A percentile compares a stretch with the other conserved stretches of the same genome.
These are phyloP conservation scores for Trachelus iudaicus DNA, from an alignment of 2,888 invertebrate species.

Conservation along the genomic window DNA sequence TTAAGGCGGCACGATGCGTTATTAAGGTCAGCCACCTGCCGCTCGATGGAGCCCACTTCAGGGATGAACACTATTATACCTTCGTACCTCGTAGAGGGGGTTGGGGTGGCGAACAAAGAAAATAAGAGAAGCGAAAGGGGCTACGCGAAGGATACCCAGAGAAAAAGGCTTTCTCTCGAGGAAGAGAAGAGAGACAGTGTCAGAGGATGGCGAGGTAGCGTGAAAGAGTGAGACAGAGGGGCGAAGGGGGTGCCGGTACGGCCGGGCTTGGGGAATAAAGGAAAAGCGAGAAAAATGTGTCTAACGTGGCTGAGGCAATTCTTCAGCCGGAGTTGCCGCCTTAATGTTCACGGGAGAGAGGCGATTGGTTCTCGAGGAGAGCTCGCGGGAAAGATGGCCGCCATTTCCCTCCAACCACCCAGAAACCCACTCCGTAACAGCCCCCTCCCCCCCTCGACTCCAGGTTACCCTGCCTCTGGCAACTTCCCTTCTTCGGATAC, in stretches of 20 bases:
- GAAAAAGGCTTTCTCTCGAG: slow-evolving; percentile 13
- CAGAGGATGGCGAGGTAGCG: not conserved
- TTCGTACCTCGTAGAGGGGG: slow-evolving; percentile 37
- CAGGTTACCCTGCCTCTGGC: not conserved
- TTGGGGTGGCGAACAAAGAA: slow-evolving; percentile 55
- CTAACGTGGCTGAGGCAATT: slow-evolving; percentile 66
- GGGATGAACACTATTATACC: slow-evolving; percentile 62
- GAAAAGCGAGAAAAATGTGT: slow-evolving; percentile 67
- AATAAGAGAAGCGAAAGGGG: slow-evolving; percentile 60
- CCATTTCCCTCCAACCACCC: slow-evolving; percentile 66
- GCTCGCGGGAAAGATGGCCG: slow-evolving; percentile 66
- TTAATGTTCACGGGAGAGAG: slow-evolving; percentile 60
- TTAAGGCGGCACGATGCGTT: slow-evolving; percentile 44
- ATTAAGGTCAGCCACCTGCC: slow-evolving; percentile 66
- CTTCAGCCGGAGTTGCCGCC: slow-evolving; percentile 66
- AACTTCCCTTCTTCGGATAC: slow-evolving; percentile 45
- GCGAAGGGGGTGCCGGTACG: slow-evolving; percentile 3
- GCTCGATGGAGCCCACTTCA: slow-evolving; percentile 63
- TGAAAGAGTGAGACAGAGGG: slow-evolving; percentile 23
- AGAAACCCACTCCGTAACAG: slow-evolving; percentile 52
- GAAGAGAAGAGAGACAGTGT: slow-evolving; percentile 24
- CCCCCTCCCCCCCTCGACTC: slow-evolving; percentile 33
- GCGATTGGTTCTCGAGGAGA: slow-evolving; percentile 65
- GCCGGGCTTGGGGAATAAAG: slow-evolving; percentile 51
- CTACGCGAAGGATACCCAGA: slow-evolving; percentile 29